Conservation (phyloP, 2,888 invertebrate species). For the Tribolium freemani region DNA sequence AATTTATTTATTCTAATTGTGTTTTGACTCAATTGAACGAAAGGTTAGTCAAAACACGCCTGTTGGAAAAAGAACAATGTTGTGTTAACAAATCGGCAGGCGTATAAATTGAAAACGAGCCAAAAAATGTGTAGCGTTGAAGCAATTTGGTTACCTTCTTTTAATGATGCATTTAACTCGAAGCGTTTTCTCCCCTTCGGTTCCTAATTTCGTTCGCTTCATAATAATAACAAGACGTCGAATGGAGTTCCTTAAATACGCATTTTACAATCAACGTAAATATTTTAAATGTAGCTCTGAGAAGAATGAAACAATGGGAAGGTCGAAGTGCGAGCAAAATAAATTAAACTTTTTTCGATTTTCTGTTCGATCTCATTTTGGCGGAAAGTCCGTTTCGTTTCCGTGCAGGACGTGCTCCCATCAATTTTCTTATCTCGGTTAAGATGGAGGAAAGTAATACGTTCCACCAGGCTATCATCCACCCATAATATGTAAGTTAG, state of each 20-base stretch:
- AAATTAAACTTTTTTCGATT: slow-evolving; percentile 56
- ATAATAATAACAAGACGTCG: too few species aligned
- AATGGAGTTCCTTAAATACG: too few species aligned
- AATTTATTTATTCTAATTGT: background rate
- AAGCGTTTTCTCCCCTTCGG: too few species aligned
- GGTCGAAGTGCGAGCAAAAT: slow-evolving; percentile 35
- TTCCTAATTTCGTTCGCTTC: too few species aligned
- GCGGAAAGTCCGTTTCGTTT: slow-evolving; percentile 39
- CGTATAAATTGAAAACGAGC: too few species aligned
- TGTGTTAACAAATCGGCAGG: too few species aligned
- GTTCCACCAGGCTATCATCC: slow-evolving; percentile 6
- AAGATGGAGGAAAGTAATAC: slow-evolving; percentile 15
- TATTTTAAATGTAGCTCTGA: background rate
- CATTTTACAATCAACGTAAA: too few species aligned
- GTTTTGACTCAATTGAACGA: background rate
- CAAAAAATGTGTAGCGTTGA: too few species aligned
- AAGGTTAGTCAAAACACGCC: background rate
- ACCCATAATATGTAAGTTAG: slow-evolving; percentile 20
- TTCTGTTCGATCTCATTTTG: slow-evolving; percentile 56
- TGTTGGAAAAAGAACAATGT: too few species aligned
- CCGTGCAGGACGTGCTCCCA: slow-evolving; percentile 45
- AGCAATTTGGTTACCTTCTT: too few species aligned
- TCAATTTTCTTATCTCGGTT: slow-evolving; percentile 33
- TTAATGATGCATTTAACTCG: too few species aligned
- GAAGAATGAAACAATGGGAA: slow-evolving; percentile 5